Evolutionary conservation across 2,888 invertebrate genomes (phyloP).

Genomic region (Melinaea marsaeus): DNA sequence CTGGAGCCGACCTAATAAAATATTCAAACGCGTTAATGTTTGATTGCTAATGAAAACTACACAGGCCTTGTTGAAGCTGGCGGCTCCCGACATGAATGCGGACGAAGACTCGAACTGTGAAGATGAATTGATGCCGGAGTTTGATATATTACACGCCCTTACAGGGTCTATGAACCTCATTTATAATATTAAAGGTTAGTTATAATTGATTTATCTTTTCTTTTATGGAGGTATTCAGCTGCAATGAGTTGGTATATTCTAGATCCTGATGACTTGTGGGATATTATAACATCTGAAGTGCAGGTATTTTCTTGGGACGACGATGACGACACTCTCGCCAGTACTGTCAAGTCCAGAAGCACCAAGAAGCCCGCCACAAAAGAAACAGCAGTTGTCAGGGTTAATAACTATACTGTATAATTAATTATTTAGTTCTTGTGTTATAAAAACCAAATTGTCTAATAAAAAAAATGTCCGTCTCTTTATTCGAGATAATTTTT

Average conservation of each 20-base stretch:
- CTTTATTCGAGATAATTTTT: no score
- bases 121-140: constrained; percentile 55
- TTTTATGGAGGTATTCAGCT: background rate
- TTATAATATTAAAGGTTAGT: constrained; percentile 35
- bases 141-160: constrained; percentile 56
- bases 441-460: no score
- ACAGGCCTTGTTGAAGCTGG: constrained; percentile 68
- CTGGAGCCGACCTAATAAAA: constrained; percentile 20
- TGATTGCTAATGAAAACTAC: constrained; percentile 53
- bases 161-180: constrained; percentile 54
- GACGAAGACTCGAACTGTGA: constrained; percentile 51
- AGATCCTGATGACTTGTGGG: constrained; percentile 52
- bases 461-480: no score
- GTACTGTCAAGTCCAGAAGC: constrained; percentile 53
- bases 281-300: constrained; percentile 44
- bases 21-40: constrained; percentile 29
- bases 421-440: no score
- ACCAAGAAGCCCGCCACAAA: constrained; percentile 55
- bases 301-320: constrained; percentile 60
- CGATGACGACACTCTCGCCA: constrained; percentile 55
- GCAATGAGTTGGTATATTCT: background rate
- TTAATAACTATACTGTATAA: constrained; percentile 23
- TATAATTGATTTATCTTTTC: background rate
- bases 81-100: constrained; percentile 64
- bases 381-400: constrained; percentile 44